These are phyloP conservation scores for Nothocercus nigrocapillus DNA, from an alignment of 2,113 vertebrate genomes.

Conservation along the genomic window DNA sequence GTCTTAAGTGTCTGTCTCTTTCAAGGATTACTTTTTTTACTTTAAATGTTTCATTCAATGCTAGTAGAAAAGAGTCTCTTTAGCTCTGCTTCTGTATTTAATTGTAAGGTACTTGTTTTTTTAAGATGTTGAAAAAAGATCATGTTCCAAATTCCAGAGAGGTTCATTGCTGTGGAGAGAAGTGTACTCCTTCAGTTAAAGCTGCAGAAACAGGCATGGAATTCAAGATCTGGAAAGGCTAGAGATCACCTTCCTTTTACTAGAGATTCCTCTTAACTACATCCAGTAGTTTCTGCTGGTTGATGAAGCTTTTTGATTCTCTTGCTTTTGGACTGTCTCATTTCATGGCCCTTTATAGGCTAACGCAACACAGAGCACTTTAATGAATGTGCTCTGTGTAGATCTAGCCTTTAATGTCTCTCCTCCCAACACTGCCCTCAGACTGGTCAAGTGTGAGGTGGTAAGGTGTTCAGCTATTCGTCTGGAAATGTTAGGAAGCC, in stretches of 20 bases:
- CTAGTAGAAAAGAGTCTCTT: not conserved
- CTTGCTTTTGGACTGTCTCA: not conserved
- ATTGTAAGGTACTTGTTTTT: not conserved
- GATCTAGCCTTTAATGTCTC: not conserved
- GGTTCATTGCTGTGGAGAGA: fast-evolving
- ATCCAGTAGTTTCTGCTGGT: not conserved
- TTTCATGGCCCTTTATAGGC: not conserved
- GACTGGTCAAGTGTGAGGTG: not conserved
- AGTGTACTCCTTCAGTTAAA: not conserved
- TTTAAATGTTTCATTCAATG: not conserved
- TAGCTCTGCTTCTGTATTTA: not conserved
- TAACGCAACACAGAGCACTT: not conserved
- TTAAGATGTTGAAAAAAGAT: not conserved
- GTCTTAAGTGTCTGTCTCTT: not conserved
- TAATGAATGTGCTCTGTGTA: not conserved
- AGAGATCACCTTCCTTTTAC: not conserved
- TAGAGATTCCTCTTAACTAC: not conserved
- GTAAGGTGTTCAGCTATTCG: not conserved
- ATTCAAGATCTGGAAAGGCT: not conserved
- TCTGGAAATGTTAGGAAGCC: not conserved
- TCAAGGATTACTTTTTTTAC: fast-evolving
- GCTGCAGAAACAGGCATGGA: not conserved
- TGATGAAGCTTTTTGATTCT: not conserved
- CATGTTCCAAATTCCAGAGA: not conserved
- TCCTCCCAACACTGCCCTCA: not conserved